A percentile compares a stretch with the other conserved stretches of the same genome.
Evolutionary conservation across 1,140 invertebrate species (phyloP).

Genomic region (Orchestia grillus): DNA sequence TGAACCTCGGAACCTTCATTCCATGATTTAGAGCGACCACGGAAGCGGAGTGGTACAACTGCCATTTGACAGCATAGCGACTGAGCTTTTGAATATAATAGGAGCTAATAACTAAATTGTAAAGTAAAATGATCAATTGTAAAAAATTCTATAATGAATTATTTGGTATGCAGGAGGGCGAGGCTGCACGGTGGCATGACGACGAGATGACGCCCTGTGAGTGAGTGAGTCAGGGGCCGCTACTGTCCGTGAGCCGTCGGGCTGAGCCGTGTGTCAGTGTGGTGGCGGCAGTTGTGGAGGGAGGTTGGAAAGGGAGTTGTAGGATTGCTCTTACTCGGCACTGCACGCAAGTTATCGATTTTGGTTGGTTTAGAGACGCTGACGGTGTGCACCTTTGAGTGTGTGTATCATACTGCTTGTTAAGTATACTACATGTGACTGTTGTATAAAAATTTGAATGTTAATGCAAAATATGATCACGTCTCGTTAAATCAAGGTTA

Average conservation of each 20-base stretch:
- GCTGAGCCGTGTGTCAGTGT: slow-evolving; percentile 33
- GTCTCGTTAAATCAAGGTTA: slow-evolving; percentile 5
- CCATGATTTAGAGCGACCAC: neutral
- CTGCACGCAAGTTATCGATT: slow-evolving; percentile 30
- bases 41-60: neutral
- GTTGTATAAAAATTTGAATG: neutral
- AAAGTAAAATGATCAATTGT: neutral
- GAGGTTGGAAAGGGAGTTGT: neutral
- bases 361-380: slow-evolving; percentile 7
- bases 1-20: neutral
- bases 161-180: slow-evolving; percentile 26
- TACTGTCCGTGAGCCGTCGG: neutral
- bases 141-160: neutral
- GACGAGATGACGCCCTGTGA: slow-evolving; percentile 41
- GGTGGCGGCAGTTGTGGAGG: slow-evolving; percentile 49
- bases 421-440: neutral
- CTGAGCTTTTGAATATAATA: neutral
- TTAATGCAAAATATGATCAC: neutral
- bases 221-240: slow-evolving; percentile 35
- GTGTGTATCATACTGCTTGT: neutral
- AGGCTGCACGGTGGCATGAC: slow-evolving; percentile 30
- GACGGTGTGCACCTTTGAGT: slow-evolving; percentile 15
- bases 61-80: neutral
- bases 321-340: slow-evolving; percentile 40
- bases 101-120: neutral